phyloP scores from a whole-genome alignment of 2,888 invertebrate genomes.

The Branchinecta sandiegonensis region DNA sequence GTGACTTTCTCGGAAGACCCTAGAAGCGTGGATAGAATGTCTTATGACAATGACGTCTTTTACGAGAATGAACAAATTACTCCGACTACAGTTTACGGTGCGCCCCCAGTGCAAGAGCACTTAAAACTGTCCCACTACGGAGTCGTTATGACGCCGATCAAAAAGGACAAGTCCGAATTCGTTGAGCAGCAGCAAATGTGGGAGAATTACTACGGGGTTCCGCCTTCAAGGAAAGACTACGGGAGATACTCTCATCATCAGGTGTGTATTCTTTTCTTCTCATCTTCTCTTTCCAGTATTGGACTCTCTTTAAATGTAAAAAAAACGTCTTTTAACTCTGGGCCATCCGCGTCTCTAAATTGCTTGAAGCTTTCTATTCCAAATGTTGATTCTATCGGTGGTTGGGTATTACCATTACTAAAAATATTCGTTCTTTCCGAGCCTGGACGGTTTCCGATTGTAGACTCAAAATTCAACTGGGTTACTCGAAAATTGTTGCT shows the following conservation, averaged over 20 bases:
- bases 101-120: not conserved
- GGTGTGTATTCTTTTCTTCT: too few relatives aligned
- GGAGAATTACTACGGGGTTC: not conserved
- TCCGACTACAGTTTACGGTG: not conserved
- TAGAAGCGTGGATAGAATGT: not conserved
- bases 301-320: too few relatives aligned
- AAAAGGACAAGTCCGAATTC: not conserved
- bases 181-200: slow-evolving; percentile 1
- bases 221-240: not conserved
- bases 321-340: too few relatives aligned
- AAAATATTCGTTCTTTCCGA: too few relatives aligned
- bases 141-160: not conserved
- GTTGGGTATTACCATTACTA: too few relatives aligned
- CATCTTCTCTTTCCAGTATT: too few relatives aligned
- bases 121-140: slow-evolving; percentile 5
- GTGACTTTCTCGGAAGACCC: not conserved
- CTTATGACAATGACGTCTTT: not conserved
- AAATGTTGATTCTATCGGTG: too few relatives aligned
- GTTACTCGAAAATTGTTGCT: too few relatives aligned
- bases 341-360: too few relatives aligned
- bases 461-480: too few relatives aligned
- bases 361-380: too few relatives aligned
- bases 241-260: not conserved
- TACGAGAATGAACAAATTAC: not conserved
- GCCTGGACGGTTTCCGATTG: too few relatives aligned